Percentiles rank a stretch among this genome's conserved stretches.
Evolutionary conservation across 2,797 vertebrate genomes (phyloP).

Genomic region (Echeneis naucrates): DNA sequence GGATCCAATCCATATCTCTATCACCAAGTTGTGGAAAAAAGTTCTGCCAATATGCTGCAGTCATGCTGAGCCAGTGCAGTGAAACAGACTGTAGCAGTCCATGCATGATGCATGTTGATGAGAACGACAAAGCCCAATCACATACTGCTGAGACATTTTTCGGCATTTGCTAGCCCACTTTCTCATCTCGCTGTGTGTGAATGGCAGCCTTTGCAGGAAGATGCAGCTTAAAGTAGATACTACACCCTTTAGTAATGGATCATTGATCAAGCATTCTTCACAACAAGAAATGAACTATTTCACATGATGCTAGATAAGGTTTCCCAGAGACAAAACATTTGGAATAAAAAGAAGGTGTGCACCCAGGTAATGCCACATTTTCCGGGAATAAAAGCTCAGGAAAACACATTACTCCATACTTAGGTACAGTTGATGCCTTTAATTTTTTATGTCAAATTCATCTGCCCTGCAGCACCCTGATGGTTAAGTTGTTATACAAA

Average conservation of each 20-base stretch:
- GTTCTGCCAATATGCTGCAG: not conserved
- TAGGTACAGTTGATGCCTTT: not conserved
- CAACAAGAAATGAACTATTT: not conserved
- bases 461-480: too few relatives aligned
- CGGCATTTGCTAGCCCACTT: not conserved
- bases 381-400: not conserved
- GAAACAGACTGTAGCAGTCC: not conserved
- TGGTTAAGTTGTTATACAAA: too few relatives aligned
- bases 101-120: slow-evolving; percentile 19
- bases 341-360: too few relatives aligned
- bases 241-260: not conserved
- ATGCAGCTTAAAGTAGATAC: not conserved
- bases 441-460: not conserved
- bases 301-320: not conserved
- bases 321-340: not conserved
- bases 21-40: not conserved
- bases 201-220: not conserved
- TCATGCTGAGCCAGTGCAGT: not conserved
- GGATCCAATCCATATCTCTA: not conserved
- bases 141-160: not conserved
- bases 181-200: not conserved
- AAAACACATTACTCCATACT: not conserved
- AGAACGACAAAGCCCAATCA: not conserved
- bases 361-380: too few relatives aligned
- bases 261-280: not conserved